Conservation (phyloP, 2,113 vertebrate species). For the Geothlypis trichas region DNA sequence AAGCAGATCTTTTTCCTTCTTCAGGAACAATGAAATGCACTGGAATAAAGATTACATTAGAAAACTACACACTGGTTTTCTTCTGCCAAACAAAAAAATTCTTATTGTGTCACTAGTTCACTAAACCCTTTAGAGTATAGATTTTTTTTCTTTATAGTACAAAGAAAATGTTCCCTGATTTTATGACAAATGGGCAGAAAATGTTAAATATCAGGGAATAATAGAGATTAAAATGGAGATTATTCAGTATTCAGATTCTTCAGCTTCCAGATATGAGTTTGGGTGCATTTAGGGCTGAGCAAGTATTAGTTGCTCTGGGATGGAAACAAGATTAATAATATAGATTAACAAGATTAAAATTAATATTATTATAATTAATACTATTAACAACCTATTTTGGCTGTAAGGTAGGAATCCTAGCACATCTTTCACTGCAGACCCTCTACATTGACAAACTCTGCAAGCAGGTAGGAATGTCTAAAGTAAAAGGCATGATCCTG, state of each 20-base stretch:
- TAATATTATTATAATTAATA: background rate
- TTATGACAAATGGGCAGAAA: background rate
- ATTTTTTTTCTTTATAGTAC: background rate
- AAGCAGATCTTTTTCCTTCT: background rate
- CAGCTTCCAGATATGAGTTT: background rate
- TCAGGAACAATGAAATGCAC: background rate
- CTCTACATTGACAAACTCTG: background rate
- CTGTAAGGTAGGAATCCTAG: background rate
- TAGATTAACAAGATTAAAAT: background rate
- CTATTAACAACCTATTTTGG: background rate
- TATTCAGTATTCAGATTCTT: background rate
- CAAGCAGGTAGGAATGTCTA: background rate
- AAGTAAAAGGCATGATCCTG: background rate
- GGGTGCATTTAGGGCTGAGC: background rate
- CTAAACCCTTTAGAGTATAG: background rate
- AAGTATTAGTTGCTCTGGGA: background rate
- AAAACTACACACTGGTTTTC: background rate
- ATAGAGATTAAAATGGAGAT: background rate
- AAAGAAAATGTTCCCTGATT: background rate
- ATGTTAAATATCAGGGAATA: background rate
- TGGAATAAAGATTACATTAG: background rate
- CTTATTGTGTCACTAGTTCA: background rate
- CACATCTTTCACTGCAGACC: background rate
- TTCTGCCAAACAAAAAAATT: background rate
- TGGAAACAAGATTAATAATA: slow-evolving; percentile 12